Base-by-base conservation (phyloP, 1,140 invertebrate species). In the Neelides sp. region DNA sequence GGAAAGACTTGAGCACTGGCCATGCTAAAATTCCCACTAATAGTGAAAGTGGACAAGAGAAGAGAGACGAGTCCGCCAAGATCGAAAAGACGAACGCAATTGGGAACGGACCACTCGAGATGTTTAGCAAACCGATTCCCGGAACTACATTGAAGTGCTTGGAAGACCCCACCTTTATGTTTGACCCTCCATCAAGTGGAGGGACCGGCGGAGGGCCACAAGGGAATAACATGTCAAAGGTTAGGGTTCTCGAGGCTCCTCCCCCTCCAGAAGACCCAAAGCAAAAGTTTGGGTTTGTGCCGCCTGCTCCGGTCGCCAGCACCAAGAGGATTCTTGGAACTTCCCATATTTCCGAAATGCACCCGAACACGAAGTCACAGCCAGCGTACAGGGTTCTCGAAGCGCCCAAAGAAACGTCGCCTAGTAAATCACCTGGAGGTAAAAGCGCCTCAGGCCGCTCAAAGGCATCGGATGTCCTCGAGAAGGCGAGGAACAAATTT, bases 401-500 rank as follows among this genome's bases (percentile, higher is more conserved):
- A 46, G 68, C 71, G n/a, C 70, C 72, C 8, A 59, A 64, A 54
- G 50, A 50, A 17, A 58, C 63, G 35, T 59, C 61, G 22, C 61
- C 62, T 12, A 56, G 43, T 12, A 47, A 60, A 34, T 50, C 61
- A 15, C 46, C 64, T 42, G 63, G 63, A 48, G 67, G 65, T 47
- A 55, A 56, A 26, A 64, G 61, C 13, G 55, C 58, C 17, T 60
- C 52, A 37, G 75, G 66, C 66, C 71, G 63, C 58, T 77, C 58
- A 39, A 58, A 71, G 30, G 82, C 84, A 4, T 78, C 78, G 19
- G 83, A 87, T 60, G 80, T 85, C 22, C 69, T 88, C 22, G 83
- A 89, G 63, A 78, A 81, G 61, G 84, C 85, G 54, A 77, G 81
- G 50, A 83, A 79, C 65, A 77, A 84, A 50, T 85, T 86, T 62